Evolutionary conservation across 1,140 invertebrate species (phyloP).

Genomic region (Aphidius gifuensis): DNA sequence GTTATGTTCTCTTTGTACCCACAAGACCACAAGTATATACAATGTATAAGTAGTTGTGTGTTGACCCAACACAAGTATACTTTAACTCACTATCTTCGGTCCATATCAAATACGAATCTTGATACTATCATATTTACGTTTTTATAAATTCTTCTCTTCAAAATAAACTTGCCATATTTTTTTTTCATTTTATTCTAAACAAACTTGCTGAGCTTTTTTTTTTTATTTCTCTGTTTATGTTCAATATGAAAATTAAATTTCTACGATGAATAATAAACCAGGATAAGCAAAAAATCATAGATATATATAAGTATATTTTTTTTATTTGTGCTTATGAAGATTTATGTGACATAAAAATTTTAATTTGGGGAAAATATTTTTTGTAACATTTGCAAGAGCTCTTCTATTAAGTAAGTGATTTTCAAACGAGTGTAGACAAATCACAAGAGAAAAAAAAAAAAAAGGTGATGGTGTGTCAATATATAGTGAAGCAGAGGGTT

Average conservation of each 20-base stretch:
- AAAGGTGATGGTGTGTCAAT: constrained; percentile 20
- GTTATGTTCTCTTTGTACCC: constrained; percentile 1
- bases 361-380: too few relatives aligned
- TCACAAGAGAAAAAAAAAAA: background rate
- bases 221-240: too few relatives aligned
- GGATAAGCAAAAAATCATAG: too few relatives aligned
- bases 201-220: too few relatives aligned
- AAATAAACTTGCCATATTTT: background rate
- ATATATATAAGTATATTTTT: too few relatives aligned
- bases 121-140: constrained; percentile 24
- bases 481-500: constrained; percentile 20
- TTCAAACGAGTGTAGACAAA: constrained; percentile 15
- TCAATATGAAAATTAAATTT: too few relatives aligned
- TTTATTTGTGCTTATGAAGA: too few relatives aligned
- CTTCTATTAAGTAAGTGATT: constrained; percentile 46
- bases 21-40: constrained; percentile 18
- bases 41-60: constrained; percentile 15
- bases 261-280: too few relatives aligned
- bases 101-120: constrained; percentile 52
- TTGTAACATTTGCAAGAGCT: constrained; percentile 31
- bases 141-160: constrained; percentile 2
- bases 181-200: background rate
- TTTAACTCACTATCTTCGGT: constrained; percentile 50
- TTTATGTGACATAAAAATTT: too few relatives aligned
- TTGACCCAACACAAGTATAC: constrained; percentile 35